Conservation (phyloP, 2,113 vertebrate species). For the Mobula birostris region DNA sequence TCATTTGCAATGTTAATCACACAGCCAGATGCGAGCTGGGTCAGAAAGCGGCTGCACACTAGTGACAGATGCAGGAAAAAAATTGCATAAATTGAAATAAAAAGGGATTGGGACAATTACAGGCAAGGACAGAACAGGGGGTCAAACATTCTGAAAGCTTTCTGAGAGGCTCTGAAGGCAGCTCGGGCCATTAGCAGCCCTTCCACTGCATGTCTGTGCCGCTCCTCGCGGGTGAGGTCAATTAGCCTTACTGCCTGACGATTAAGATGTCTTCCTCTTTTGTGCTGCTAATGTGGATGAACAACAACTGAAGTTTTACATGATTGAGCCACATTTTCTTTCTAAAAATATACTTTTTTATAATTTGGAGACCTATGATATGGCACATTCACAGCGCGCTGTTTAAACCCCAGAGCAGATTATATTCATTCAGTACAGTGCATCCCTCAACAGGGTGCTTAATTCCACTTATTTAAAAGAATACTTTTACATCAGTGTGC, state of each 20-base stretch:
- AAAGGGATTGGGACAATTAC: background rate
- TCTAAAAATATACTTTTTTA: no score
- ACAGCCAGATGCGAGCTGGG: background rate
- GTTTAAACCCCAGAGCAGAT: no score
- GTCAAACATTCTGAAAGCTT: background rate
- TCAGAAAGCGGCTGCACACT: background rate
- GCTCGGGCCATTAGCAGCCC: background rate
- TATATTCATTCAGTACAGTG: no score
- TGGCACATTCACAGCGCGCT: no score
- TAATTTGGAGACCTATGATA: no score
- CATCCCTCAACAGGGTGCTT: no score
- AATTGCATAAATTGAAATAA: background rate
- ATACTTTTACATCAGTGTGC: no score
- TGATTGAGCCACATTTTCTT: no score
- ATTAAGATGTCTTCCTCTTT: background rate
- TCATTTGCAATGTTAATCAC: constrained; percentile 2
- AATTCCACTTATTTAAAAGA: no score
- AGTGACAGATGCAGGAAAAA: background rate
- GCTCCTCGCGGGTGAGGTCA: background rate
- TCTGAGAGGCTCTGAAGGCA: background rate
- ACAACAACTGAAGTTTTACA: no score
- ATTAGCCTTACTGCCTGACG: background rate
- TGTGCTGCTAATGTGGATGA: no score
- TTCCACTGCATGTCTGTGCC: background rate
- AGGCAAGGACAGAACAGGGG: background rate